These are phyloP conservation scores for Brachionus sp. DNA, from an alignment of 1,140 invertebrate species.

Conservation along the genomic window DNA sequence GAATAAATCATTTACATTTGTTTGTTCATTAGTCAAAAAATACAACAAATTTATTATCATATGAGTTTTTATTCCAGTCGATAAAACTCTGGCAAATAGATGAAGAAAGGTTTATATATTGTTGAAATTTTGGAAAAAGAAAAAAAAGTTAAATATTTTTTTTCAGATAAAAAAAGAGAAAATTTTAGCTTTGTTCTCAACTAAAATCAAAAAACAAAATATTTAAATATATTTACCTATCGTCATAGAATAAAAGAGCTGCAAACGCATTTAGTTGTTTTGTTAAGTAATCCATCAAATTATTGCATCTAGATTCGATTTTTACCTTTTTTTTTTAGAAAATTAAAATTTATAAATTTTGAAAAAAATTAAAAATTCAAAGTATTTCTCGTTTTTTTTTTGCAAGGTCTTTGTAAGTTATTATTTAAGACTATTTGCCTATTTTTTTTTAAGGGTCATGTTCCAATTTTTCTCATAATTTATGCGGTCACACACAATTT, in stretches of 20 bases:
- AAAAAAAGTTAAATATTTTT: not conserved
- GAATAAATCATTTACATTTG: slow-evolving; percentile 32
- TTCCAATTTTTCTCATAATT: not conserved
- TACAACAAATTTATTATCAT: slow-evolving; percentile 36
- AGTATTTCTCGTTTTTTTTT: not conserved
- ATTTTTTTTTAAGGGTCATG: not conserved
- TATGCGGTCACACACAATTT: not conserved
- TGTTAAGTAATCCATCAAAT: slow-evolving; percentile 39
- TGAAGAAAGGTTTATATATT: not conserved
- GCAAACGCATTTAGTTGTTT: slow-evolving; percentile 31
- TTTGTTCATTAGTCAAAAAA: slow-evolving; percentile 33
- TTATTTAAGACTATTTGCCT: not conserved
- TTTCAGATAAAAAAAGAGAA: not conserved
- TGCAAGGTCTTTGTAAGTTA: not conserved
- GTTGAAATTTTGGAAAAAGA: not conserved
- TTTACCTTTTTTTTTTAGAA: slow-evolving; percentile 5
- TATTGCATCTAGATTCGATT: slow-evolving; percentile 33
- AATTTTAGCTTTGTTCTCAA: not conserved
- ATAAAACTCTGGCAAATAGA: slow-evolving; percentile 2
- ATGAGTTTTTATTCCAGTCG: not conserved
- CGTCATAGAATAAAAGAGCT: slow-evolving; percentile 29
- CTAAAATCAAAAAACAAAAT: slow-evolving; percentile 9
- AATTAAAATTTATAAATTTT: slow-evolving; percentile 9
- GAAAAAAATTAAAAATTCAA: not conserved
- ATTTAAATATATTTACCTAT: slow-evolving; percentile 29